These are phyloP conservation scores for Xestoiulus laeticollis DNA, from an alignment of 2,888 invertebrate species.

Conservation along the genomic window DNA sequence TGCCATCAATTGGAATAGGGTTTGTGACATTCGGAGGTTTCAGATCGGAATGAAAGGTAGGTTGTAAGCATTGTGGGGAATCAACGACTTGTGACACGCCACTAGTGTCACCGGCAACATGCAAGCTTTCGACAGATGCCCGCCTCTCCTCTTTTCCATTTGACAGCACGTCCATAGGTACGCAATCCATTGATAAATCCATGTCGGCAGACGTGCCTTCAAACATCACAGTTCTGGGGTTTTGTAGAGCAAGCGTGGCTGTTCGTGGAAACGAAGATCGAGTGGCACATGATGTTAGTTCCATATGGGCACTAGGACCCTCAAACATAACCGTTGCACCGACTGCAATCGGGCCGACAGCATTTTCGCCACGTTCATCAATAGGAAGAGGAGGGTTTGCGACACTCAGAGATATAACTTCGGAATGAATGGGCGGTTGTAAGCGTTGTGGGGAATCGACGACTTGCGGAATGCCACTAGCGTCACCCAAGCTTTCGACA, in stretches of 20 bases:
- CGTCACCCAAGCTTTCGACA: too few species aligned
- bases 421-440: too few species aligned
- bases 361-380: background rate
- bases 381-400: background rate
- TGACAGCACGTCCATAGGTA: background rate
- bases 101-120: too few species aligned
- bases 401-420: background rate
- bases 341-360: background rate
- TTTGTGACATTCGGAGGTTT: background rate
- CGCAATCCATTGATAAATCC: background rate
- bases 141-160: too few species aligned
- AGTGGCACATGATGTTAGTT: background rate
- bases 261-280: background rate
- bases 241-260: background rate
- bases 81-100: too few species aligned
- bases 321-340: background rate
- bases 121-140: too few species aligned
- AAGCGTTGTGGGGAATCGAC: too few species aligned
- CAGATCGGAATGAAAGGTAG: too few species aligned
- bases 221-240: background rate
- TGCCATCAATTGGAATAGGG: too few species aligned
- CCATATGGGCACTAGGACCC: background rate
- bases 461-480: too few species aligned
- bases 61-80: too few species aligned
- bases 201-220: background rate